Base-by-base conservation (phyloP, 2,113 vertebrate genomes). In the Pelobates fuscus region DNA sequence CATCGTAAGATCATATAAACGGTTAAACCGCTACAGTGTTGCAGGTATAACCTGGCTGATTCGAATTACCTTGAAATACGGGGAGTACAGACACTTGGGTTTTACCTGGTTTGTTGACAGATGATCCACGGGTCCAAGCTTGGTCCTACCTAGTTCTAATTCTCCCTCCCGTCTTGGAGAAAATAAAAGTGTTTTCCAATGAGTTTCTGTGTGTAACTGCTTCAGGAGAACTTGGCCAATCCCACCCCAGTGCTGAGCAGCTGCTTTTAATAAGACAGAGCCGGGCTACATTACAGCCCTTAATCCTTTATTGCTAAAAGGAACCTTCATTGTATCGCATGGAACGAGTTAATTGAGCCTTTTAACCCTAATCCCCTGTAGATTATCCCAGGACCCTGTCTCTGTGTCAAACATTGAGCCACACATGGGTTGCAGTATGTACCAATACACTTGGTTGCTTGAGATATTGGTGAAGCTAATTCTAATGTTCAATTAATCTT, bases 191-290 rank as follows among this genome's bases (percentile, higher is more conserved):
- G 52, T 21, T 55, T 23, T 55, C n/a, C 1, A 2, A 12, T 3
- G 52, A 2, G 4, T 55, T 23, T 55, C 52, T 6, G 2, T 23
- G 44, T 23, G n/a, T 55, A 21, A 18, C 12, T 52, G 46, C 46
- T 52, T 52, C 46, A 15, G 49, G n/a, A 71, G 12, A 52, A 20
- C 59, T 61, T 11, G 70, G 29, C 30, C 70, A 71, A 41, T 71
- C 60, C 46, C 60, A 54, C 60, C 60, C 59, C 32, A 44, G 43
- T 15, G 54, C 8, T 14, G 11, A 20, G 37, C 72, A 76, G 63
- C 63, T 67, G 72, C 29, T 59, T 76, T 37, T 32, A 67, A 76
- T 76, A 67, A 74, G 4, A 8, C 60, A 54, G 17, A 8, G 21
- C 30, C 20, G 24, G 32, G 32, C 69, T 71, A 43, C 57, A 58